Conservation (phyloP, 2,888 invertebrate species). For the Apotomis betuletana region DNA sequence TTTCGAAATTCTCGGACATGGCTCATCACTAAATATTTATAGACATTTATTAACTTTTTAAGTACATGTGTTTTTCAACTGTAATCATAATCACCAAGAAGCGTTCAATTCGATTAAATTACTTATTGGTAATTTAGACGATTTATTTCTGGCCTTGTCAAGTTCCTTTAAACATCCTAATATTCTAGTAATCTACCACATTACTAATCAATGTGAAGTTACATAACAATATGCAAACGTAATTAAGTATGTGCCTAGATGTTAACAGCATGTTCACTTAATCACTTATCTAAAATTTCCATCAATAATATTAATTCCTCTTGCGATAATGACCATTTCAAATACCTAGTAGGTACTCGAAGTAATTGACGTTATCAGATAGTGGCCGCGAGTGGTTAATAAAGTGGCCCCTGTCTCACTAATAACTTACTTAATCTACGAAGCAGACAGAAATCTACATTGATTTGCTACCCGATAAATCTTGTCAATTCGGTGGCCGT, state of each 20-base stretch:
- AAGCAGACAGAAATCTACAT: slow-evolving; percentile 34
- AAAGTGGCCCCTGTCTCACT: slow-evolving; percentile 37
- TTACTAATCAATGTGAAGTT: too few relatives aligned
- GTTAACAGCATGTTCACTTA: neutral
- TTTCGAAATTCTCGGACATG: too few relatives aligned
- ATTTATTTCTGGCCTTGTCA: too few relatives aligned
- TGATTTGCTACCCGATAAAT: slow-evolving; percentile 40
- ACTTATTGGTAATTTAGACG: too few relatives aligned
- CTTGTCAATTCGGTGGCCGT: slow-evolving; percentile 35
- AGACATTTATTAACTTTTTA: too few relatives aligned
- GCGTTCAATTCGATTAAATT: too few relatives aligned
- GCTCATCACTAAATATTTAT: too few relatives aligned
- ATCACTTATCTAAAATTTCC: slow-evolving; percentile 1
- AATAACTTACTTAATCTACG: slow-evolving; percentile 38
- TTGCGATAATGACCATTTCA: slow-evolving; percentile 16
- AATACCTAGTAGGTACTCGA: slow-evolving; percentile 13
- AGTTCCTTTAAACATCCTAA: too few relatives aligned
- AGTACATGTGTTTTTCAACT: too few relatives aligned
- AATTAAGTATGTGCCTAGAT: neutral
- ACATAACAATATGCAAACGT: too few relatives aligned
- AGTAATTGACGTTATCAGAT: slow-evolving; percentile 40
- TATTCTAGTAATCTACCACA: too few relatives aligned
- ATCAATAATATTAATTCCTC: slow-evolving; percentile 1
- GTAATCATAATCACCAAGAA: too few relatives aligned
- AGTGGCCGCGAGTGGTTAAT: slow-evolving; percentile 28